Base-by-base conservation (phyloP, 2,797 vertebrate species). In the Hippocampus kuda region DNA sequence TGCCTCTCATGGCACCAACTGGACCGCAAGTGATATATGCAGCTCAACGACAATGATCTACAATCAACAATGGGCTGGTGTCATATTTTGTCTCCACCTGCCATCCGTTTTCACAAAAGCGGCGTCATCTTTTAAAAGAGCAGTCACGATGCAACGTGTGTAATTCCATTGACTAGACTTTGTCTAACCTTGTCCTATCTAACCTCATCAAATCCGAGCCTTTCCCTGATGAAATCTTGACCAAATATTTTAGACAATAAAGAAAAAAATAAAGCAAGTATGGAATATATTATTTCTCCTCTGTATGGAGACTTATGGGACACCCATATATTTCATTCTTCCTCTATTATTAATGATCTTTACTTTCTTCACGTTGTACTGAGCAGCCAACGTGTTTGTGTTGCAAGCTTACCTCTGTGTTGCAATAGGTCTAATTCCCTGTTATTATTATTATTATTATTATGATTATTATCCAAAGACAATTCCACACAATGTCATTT, bases 1-100 rank as follows among this genome's bases (percentile, higher is more conserved):
- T 82, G 73, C 75, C 73, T 81, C 75, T 76, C 73, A 24, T 78
- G 83, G 73, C 75, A 71, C 72, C 68, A 74, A 79, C 75, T 41
- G 65, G 68, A 72, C 70, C 53, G 75, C 73, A 56, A 30, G 73
- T 24, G 30, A 77, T 73, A 79, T 75, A 74, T 79, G 70, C 66
- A 73, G 81, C 75, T 56, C n/a, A 70, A 57, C 26, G 63, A 48
- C 63, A 77, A 71, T 79, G 68, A 27, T 54, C 60, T 38, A 44
- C 75, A 53, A 77, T 75, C 73, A 65, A 70, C 80, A 27, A 27
- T 44, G 63, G 59, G 76, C 75, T 64, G 24, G 53, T 71, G 62
- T 68, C 54, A 56, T 70, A 70, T 57, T 22, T 70, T 13, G 48
- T 65, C 24, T 30, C 63, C 63, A 24, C n/a, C 15, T 26, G 63